Percentiles rank a stretch among this genome's conserved stretches.
These are phyloP conservation scores for Nomada fabriciana DNA, from an alignment of 2,888 invertebrate genomes.

Conservation along the genomic window DNA sequence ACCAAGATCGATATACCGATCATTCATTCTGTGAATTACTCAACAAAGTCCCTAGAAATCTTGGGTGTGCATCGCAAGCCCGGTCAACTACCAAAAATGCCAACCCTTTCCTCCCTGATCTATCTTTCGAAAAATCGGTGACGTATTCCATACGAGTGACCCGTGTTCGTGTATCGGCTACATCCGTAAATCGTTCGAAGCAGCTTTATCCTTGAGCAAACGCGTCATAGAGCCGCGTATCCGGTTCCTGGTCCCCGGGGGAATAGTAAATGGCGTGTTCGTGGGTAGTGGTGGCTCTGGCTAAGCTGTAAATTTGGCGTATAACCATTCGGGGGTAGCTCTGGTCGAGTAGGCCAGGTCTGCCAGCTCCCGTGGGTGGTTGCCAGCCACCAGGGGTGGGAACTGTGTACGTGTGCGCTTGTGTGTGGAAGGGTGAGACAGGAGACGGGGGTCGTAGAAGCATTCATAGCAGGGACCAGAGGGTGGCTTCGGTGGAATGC, in stretches of 20 bases:
- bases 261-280: conserved; percentile 66
- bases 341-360: conserved; percentile 73
- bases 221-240: conserved; percentile 57
- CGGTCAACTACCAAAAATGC: not conserved
- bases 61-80: not conserved
- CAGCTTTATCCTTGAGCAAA: conserved; percentile 62
- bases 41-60: too few species aligned
- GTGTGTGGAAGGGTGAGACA: conserved; percentile 61
- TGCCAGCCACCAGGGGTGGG: conserved; percentile 41
- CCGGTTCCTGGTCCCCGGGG: conserved; percentile 49
- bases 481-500: conserved; percentile 83
- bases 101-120: not conserved
- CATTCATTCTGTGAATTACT: too few species aligned
- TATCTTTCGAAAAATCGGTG: not conserved
- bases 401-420: not conserved
- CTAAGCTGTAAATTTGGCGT: conserved; percentile 83
- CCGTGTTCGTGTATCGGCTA: conserved; percentile 6
- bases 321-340: conserved; percentile 79
- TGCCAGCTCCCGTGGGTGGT: conserved; percentile 56
- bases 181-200: conserved; percentile 44
- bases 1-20: too few species aligned
- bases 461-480: conserved; percentile 82
- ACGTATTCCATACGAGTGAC: not conserved
- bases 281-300: conserved; percentile 67
- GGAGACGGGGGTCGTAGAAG: conserved; percentile 78